Evolutionary conservation across 2,113 vertebrate genomes (phyloP).

Genomic region (Anhinga rufa): DNA sequence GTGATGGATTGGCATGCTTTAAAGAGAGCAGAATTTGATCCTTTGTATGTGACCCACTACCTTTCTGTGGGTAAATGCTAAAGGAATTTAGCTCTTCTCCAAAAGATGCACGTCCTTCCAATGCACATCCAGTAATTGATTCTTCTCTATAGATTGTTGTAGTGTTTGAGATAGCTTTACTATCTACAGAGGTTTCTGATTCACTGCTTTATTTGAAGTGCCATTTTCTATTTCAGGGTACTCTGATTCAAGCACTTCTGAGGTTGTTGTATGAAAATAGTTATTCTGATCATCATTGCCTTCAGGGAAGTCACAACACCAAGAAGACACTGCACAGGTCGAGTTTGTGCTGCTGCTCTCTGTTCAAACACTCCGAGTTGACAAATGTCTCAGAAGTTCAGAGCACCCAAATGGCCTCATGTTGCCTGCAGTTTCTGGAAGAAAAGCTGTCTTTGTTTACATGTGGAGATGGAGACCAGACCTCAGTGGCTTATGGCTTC

Average conservation of each 20-base stretch:
- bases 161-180: background rate
- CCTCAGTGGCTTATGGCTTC: background rate
- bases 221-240: constrained; percentile 3
- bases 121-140: background rate
- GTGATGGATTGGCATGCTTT: background rate
- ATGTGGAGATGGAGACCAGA: background rate
- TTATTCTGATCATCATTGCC: background rate
- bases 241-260: background rate
- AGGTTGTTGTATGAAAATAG: background rate
- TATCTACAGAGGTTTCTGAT: constrained; percentile 1
- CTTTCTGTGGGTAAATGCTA: background rate
- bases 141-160: background rate
- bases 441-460: background rate
- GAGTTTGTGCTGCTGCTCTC: background rate
- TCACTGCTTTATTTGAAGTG: constrained; percentile 16
- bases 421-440: background rate
- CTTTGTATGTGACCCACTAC: background rate
- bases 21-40: background rate
- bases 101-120: background rate
- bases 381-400: background rate
- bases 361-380: background rate
- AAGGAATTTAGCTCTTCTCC: background rate
- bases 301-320: background rate
- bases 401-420: background rate
- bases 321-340: background rate